Evolutionary conservation across 2,888 invertebrate species (phyloP).

Genomic region (Camponotus fellah): DNA sequence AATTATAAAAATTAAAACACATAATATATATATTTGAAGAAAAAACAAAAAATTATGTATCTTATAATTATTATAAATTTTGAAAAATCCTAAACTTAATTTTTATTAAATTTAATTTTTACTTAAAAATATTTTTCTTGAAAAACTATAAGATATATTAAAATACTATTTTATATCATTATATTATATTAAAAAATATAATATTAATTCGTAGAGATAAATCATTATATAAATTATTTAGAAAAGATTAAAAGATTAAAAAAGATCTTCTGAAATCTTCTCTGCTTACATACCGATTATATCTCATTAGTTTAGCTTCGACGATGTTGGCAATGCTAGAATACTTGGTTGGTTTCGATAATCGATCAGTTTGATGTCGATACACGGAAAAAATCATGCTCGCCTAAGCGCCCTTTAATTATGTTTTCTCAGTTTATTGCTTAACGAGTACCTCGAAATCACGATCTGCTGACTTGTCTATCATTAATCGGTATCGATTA

Average conservation of each 20-base stretch:
- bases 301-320: conserved; percentile 40
- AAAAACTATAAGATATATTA: background rate
- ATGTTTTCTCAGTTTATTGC: conserved; percentile 63
- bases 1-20: background rate
- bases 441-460: conserved; percentile 59
- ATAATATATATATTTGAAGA: background rate
- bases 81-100: conserved; percentile 4
- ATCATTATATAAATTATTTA: conserved; percentile 25
- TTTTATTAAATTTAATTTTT: background rate
- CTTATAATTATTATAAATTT: background rate
- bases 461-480: conserved; percentile 53
- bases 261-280: background rate
- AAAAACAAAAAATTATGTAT: background rate
- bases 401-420: conserved; percentile 59
- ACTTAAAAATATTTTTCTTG: background rate
- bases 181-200: background rate
- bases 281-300: conserved; percentile 31
- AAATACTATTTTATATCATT: background rate
- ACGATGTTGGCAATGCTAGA: conserved; percentile 43
- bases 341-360: conserved; percentile 52
- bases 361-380: conserved; percentile 45
- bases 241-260: background rate
- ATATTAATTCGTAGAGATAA: background rate
- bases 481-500: conserved; percentile 60
- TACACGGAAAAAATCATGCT: conserved; percentile 51